Evolutionary conservation across 2,113 vertebrate genomes (phyloP).

Genomic region (Nyctibius bracteatus): DNA sequence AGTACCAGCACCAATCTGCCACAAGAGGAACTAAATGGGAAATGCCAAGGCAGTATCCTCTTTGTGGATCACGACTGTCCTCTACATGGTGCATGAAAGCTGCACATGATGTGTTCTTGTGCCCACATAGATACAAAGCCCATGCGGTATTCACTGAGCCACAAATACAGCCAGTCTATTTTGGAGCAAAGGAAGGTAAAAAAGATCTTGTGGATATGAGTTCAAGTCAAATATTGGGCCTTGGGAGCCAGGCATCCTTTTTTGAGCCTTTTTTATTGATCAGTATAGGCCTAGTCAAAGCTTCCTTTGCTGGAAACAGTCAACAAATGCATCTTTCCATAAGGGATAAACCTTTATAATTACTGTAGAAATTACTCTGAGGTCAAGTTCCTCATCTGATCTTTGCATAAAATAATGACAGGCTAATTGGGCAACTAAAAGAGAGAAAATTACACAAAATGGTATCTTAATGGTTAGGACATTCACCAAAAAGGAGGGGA

Average conservation of each 20-base stretch:
- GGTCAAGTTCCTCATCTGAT: neutral
- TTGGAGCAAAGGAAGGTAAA: neutral
- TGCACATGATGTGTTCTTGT: neutral
- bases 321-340: neutral
- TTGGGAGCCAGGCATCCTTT: neutral
- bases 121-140: neutral
- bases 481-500: neutral
- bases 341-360: neutral
- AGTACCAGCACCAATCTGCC: neutral
- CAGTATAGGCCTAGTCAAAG: neutral
- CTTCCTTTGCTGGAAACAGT: neutral
- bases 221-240: neutral
- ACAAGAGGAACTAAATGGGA: fast-evolving
- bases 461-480: neutral
- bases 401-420: neutral
- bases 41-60: neutral
- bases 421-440: neutral
- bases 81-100: fast-evolving
- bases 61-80: neutral
- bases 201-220: neutral
- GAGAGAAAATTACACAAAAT: neutral
- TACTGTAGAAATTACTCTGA: neutral
- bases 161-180: neutral
- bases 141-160: neutral
- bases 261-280: neutral